These are phyloP conservation scores for Theretra japonica DNA, from an alignment of 2,888 invertebrate genomes.

Conservation along the genomic window DNA sequence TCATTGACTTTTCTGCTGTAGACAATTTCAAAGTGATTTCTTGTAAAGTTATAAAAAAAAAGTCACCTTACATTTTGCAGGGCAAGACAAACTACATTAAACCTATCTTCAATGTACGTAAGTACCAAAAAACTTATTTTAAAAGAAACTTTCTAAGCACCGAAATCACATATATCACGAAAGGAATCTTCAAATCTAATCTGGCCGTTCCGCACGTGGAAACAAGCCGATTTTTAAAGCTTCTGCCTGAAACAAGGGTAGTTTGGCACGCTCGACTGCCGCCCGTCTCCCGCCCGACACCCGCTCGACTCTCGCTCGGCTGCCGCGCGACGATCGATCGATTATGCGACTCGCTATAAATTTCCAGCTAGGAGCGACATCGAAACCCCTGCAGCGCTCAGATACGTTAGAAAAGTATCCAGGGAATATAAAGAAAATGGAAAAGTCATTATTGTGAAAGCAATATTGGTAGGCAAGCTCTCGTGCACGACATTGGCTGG, in stretches of 20 bases:
- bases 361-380: conserved; percentile 35
- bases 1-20: too few relatives aligned
- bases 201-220: neutral
- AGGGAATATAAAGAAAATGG: conserved; percentile 29
- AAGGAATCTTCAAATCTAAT: neutral
- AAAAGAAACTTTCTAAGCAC: too few relatives aligned
- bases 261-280: conserved; percentile 32
- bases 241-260: conserved; percentile 33
- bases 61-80: too few relatives aligned
- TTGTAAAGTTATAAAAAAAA: too few relatives aligned
- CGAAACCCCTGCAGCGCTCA: conserved; percentile 35
- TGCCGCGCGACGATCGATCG: conserved; percentile 35
- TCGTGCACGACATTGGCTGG: neutral
- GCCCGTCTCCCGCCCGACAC: conserved; percentile 23
- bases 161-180: too few relatives aligned
- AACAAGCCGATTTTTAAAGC: conserved; percentile 14
- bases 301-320: conserved; percentile 38
- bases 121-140: too few relatives aligned
- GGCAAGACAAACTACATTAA: too few relatives aligned
- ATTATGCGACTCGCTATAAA: conserved; percentile 36
- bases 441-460: conserved; percentile 23
- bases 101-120: too few relatives aligned
- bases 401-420: conserved; percentile 31
- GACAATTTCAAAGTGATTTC: too few relatives aligned
- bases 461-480: conserved; percentile 15